Evolutionary conservation across 1,140 invertebrate species (phyloP), one percentile per base, ranked within the genome.

Genomic region (Drosophila auraria): DNA sequence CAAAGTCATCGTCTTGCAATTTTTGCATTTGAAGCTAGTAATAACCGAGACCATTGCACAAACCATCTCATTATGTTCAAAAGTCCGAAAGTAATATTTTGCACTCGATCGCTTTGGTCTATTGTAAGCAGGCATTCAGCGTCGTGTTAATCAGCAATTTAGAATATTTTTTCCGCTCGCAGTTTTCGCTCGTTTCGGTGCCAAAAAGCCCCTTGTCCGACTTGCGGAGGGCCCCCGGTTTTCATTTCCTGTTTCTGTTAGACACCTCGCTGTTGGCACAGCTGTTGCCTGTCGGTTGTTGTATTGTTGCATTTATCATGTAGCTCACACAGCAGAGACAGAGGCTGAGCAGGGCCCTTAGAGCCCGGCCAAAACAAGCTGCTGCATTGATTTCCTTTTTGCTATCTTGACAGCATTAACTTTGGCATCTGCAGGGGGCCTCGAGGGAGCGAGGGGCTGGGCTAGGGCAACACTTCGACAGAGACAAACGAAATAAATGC

Each of bases 401-500:
- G 78, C 84, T 86, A 89, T 89, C 84, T 89, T 90, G 84, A 90
- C 84, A 89, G 86, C 82, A 79, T 84, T 90, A 79, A 90, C 84
- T 89, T 84, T 82, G 81, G 50, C 64, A 62, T 76, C 47, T 49
- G 17, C 44, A 44, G 50, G 40, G 77, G 75, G 36, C 30, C 42
- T 38, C 27, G 25, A n/a, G 60, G 33, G 51, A 17, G 27, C 14
- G 25, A 14, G 27, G 14, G 6, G 44, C 54, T 40, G 65, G 25
- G 14, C 12, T 42, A 61, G 42, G 71, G 78, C 83, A 75, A 80
- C 81, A 89, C 86, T 90, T 86, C 82, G 86, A 89, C 86, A 89
- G 86, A 90, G 86, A 89, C 84, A 89, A 89, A 86, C 86, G 86
- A 90, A 89, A 89, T 89, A 89, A 89, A 89, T 89, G 86, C 86